Conservation (phyloP, 2,888 invertebrate genomes). For the Steinernema scapterisci region DNA sequence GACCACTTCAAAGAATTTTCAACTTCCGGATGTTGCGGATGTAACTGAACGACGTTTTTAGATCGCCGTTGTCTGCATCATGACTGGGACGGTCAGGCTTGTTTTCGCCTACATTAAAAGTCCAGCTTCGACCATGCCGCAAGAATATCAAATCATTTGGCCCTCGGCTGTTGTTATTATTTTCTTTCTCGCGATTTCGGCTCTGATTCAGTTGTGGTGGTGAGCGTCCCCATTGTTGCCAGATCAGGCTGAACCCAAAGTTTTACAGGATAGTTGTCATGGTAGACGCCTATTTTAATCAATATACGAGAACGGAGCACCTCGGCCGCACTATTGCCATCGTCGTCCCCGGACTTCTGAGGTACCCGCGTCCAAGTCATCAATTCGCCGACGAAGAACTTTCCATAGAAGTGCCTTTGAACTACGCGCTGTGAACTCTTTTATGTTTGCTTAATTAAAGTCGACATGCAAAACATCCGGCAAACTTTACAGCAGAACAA, state of each 20-base stretch:
- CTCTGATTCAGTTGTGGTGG: conserved; percentile 20
- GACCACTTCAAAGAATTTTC: background rate
- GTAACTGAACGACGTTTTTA: background rate
- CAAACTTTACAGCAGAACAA: background rate
- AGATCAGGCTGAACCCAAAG: background rate
- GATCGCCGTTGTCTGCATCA: conserved; percentile 3
- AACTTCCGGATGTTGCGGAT: conserved; percentile 1
- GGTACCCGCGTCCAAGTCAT: background rate
- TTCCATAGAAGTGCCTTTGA: background rate
- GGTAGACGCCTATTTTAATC: conserved; percentile 25
- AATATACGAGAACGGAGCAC: background rate
- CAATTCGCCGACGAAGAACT: conserved; percentile 4
- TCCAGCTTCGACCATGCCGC: background rate
- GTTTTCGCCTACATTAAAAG: conserved; percentile 14
- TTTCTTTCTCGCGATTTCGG: background rate
- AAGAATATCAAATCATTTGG: conserved; percentile 7
- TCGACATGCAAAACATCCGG: background rate
- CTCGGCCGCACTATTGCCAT: conserved; percentile 15
- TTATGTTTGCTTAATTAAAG: background rate
- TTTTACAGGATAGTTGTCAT: conserved; percentile 15
- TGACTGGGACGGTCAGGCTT: background rate
- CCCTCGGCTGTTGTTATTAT: conserved; percentile 5
- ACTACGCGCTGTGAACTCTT: background rate
- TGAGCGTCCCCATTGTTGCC: background rate
- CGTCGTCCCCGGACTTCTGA: conserved; percentile 10